Base-by-base conservation (phyloP, 2,113 vertebrate species). In the Tachysurus fulvidraco region DNA sequence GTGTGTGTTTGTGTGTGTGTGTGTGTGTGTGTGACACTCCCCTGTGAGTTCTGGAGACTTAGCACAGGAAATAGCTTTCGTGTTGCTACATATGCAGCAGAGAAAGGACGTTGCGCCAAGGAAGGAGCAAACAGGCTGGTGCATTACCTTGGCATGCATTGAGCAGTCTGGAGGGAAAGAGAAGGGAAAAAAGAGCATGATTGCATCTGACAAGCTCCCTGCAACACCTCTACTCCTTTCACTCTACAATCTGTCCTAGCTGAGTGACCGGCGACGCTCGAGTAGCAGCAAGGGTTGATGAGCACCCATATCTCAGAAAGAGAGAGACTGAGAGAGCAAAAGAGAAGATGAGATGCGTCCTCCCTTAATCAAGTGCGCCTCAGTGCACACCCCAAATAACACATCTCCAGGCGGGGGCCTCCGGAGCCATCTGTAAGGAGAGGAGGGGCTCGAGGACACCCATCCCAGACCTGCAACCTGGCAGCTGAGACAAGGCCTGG, bases 331-430 rank as follows among this genome's bases (percentile, higher is more conserved):
- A 85, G 74, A 89, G 88, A 85, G 83, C 73, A 78, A 73, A 87
- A 88, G 88, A 86, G 84, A 83, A 88, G 83, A 87, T 87, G 78
- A 87, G 89, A 87, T 88, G 89, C 84, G 77, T 89, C 92, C 89
- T 92, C 88, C 91, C 89, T 91, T 93, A 91, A 94, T 94, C 92
- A 93, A 92, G 90, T 94, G 92, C 92, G 93, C 92, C 92, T 93
- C 93, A 92, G 92, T 92, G 93, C 92, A 93, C 93, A 93, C 91
- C 57, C 78, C 78, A 60, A 94, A 93, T 93, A 94, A 93, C 93
- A 93, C 87, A 90, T 92, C 90, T 90, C 92, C 92, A 93, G 92
- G 91, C 93, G 89, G 93, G 92, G 91, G 92, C 60, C 84, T 90
- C 67, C 50, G 69, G 67, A 52, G 80, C 90, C 88, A 89, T 91